Evolutionary conservation across 1,140 invertebrate species (phyloP).

Genomic region (Agrypnia vestita): DNA sequence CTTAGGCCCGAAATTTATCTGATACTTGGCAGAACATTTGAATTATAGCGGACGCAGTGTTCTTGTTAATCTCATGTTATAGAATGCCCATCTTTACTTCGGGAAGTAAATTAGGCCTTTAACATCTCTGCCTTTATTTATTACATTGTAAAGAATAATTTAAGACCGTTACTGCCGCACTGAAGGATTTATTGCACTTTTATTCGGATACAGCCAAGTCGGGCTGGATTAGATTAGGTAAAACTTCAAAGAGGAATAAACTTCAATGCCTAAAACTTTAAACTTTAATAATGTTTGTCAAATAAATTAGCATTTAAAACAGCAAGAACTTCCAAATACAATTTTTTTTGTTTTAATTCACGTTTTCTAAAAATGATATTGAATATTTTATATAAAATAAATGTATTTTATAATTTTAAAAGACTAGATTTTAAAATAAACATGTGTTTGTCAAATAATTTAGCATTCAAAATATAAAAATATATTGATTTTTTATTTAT

Average conservation of each 20-base stretch:
- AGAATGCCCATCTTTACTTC: conserved; percentile 17
- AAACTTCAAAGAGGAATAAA: conserved; percentile 28
- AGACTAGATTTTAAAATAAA: no score
- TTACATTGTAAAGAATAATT: conserved; percentile 51
- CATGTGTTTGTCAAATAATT: no score
- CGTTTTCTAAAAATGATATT: no score
- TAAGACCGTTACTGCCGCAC: conserved; percentile 29
- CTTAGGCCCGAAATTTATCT: neutral
- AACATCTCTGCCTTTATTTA: conserved; percentile 45
- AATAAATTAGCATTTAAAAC: no score
- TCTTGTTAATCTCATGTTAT: conserved; percentile 22
- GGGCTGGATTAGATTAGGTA: conserved; percentile 31
- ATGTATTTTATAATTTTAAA: no score
- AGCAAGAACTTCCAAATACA: no score
- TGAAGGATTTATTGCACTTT: conserved; percentile 50
- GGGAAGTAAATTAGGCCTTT: conserved; percentile 41
- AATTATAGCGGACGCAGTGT: conserved; percentile 26
- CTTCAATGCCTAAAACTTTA: conserved; percentile 22
- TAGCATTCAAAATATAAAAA: no score
- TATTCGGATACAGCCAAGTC: conserved; percentile 28
- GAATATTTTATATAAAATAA: no score
- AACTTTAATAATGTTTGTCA: neutral
- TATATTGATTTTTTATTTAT: no score
- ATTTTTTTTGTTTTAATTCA: no score
- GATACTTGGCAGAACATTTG: conserved; percentile 25